Percentiles rank a stretch among this genome's conserved stretches.
Evolutionary conservation across 2,113 vertebrate genomes (phyloP).

Genomic region (Mormyrus lacerda): DNA sequence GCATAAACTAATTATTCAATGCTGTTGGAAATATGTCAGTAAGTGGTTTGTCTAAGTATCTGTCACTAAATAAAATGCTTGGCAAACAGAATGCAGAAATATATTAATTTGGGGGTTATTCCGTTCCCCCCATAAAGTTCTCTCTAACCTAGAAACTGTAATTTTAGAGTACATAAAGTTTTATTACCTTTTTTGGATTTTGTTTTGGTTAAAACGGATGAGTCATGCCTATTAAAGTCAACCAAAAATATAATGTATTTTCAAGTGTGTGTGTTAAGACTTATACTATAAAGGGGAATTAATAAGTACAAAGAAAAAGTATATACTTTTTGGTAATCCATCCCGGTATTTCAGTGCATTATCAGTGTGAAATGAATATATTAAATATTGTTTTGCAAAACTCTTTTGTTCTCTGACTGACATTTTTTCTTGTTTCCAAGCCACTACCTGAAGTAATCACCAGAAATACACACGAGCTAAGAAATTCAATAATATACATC

Average conservation of each 20-base stretch:
- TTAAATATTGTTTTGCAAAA: slow-evolving; percentile 13
- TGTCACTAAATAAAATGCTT: neutral
- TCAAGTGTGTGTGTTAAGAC: neutral
- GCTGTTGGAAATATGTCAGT: slow-evolving; percentile 2
- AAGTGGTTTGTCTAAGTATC: neutral
- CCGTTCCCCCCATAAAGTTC: neutral
- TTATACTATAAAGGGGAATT: neutral
- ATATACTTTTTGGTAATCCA: neutral
- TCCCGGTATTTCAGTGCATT: neutral
- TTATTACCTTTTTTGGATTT: neutral
- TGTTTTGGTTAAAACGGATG: neutral
- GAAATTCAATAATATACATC: neutral
- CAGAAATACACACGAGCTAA: neutral
- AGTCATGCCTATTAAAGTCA: too few relatives aligned
- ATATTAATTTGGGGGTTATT: neutral
- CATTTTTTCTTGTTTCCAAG: neutral
- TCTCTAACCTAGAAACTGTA: neutral
- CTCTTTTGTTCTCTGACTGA: neutral
- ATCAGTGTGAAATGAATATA: neutral
- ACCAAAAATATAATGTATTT: neutral
- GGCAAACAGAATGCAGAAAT: neutral
- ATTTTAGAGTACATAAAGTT: neutral
- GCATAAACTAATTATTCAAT: neutral
- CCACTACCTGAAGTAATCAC: neutral
- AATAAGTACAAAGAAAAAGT: neutral